These are phyloP conservation scores for Resseliella maxima DNA, from an alignment of 2,888 invertebrate genomes.

Conservation along the genomic window DNA sequence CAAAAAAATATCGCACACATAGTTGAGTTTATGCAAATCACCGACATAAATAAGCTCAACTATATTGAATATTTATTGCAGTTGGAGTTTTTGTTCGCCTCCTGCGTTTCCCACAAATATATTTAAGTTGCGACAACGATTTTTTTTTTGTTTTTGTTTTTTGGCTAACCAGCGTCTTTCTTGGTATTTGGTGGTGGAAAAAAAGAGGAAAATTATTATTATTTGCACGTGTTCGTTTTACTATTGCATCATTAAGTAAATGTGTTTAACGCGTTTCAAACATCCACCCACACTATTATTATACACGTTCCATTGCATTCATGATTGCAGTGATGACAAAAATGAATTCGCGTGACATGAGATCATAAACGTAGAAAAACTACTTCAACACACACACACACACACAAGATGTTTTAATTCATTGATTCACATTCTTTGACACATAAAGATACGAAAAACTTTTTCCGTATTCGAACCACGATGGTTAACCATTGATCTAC, in stretches of 20 bases:
- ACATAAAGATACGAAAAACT: not conserved
- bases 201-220: constrained; percentile 35
- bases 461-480: not conserved
- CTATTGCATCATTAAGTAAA: not conserved
- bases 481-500: not conserved
- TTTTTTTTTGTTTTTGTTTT: too few relatives aligned
- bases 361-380: not conserved
- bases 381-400: not conserved
- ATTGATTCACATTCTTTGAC: not conserved
- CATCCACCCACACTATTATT: not conserved
- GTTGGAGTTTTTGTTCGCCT: not conserved
- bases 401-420: not conserved
- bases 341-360: constrained; percentile 10
- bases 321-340: not conserved
- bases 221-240: not conserved
- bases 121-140: too few relatives aligned
- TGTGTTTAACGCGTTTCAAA: not conserved
- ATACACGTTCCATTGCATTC: not conserved
- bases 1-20: too few relatives aligned
- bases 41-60: constrained; percentile 1
- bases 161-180: not conserved
- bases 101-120: too few relatives aligned
- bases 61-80: constrained; percentile 51
- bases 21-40: constrained; percentile 31
- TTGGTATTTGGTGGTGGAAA: constrained; percentile 13